These are phyloP conservation scores for Zaprionus vittiger DNA, from an alignment of 1,140 invertebrate species.

Conservation along the genomic window DNA sequence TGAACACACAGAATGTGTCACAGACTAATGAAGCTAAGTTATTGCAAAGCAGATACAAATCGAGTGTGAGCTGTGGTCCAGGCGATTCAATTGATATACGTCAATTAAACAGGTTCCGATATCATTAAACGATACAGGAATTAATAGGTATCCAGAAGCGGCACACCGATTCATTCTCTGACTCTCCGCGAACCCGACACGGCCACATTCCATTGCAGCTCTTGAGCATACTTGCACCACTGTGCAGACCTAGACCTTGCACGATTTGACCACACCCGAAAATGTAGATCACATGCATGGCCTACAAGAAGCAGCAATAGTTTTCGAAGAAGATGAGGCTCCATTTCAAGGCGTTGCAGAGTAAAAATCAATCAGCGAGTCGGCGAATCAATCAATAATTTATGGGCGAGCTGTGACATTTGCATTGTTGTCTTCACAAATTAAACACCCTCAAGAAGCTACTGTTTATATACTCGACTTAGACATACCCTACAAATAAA, in stretches of 20 bases:
- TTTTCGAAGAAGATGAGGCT: background rate
- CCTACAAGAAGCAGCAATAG: conserved; percentile 1
- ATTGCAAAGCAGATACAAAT: conserved; percentile 14
- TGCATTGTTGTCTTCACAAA: conserved; percentile 37
- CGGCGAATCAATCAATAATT: conserved; percentile 66
- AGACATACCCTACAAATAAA: background rate
- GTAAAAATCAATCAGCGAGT: conserved; percentile 63
- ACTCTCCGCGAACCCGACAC: background rate
- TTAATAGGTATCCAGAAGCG: conserved; percentile 5
- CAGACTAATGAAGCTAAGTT: conserved; percentile 42
- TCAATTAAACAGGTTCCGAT: conserved; percentile 26
- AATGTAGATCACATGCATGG: conserved; percentile 47
- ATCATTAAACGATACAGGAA: background rate
- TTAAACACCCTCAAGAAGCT: conserved; percentile 5
- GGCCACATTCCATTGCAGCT: background rate
- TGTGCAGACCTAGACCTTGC: conserved; percentile 73
- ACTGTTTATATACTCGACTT: background rate
- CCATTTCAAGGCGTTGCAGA: conserved; percentile 49
- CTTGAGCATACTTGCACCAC: conserved; percentile 22
- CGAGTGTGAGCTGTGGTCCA: background rate
- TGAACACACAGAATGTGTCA: conserved; percentile 17
- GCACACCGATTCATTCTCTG: too few species aligned
- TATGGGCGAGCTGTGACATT: conserved; percentile 43
- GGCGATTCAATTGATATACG: conserved; percentile 13
- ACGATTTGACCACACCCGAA: conserved; percentile 55